Evolutionary conservation across 2,888 invertebrate species (phyloP).

Genomic region (Uropetala carovei): DNA sequence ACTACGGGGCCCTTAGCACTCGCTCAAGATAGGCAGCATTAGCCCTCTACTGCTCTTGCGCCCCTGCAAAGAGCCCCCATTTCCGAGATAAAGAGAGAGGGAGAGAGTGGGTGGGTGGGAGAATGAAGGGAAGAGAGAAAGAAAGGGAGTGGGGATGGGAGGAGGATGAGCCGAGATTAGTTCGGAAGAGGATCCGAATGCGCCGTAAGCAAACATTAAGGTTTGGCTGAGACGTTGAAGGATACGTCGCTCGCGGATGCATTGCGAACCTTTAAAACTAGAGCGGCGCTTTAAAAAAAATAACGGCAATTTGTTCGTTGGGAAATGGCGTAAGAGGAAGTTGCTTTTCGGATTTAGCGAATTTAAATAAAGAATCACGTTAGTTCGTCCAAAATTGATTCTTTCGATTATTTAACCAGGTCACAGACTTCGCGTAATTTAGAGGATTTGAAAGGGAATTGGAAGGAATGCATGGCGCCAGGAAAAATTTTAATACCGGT

Average conservation of each 20-base stretch:
- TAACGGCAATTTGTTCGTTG: too few relatives aligned
- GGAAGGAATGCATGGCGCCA: too few relatives aligned
- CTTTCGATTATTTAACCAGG: too few relatives aligned
- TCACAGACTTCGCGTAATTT: too few relatives aligned
- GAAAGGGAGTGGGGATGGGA: background rate
- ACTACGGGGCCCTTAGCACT: background rate
- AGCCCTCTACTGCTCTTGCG: too few relatives aligned
- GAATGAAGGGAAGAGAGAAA: background rate
- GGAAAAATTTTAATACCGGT: too few relatives aligned
- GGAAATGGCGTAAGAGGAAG: too few relatives aligned
- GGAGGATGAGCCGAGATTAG: background rate
- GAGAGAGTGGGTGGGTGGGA: background rate
- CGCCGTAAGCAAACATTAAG: background rate
- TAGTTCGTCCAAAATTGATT: too few relatives aligned
- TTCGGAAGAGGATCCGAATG: background rate
- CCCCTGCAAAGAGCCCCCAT: background rate
- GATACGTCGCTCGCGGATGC: background rate
- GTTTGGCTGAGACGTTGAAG: background rate
- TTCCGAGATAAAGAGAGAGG: background rate
- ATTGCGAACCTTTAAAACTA: background rate
- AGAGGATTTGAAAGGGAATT: too few relatives aligned
- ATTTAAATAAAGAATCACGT: too few relatives aligned
- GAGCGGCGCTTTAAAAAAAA: too few relatives aligned
- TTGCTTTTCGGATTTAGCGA: too few relatives aligned
- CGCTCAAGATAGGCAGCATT: slow-evolving; percentile 41